phyloP scores from a whole-genome alignment of 2,113 vertebrate species.

The Psittacus erithacus region DNA sequence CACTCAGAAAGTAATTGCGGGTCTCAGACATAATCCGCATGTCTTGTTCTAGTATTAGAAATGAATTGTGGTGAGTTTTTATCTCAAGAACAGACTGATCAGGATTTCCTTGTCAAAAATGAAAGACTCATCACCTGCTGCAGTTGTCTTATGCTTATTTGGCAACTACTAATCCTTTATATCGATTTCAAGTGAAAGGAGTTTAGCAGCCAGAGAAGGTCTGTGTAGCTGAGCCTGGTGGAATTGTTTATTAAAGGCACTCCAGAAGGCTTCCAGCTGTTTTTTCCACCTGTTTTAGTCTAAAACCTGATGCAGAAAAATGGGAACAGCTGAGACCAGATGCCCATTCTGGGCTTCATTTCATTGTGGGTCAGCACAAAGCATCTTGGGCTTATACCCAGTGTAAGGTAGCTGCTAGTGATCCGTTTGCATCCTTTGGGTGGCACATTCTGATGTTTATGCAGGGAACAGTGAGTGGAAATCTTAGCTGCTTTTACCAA shows the following conservation, averaged over 20 bases:
- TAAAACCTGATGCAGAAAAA: not conserved
- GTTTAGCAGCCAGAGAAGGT: not conserved
- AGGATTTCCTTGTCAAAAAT: conserved; percentile 27
- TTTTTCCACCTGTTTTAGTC: conserved; percentile 30
- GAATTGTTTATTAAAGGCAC: conserved; percentile 8
- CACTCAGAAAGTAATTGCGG: conserved; percentile 7
- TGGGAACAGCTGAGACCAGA: not conserved
- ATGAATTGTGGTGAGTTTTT: not conserved
- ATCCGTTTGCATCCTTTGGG: not conserved
- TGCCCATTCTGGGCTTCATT: not conserved
- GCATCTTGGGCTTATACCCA: not conserved
- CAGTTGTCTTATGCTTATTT: not conserved
- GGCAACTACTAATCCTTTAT: conserved; percentile 32
- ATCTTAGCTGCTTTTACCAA: not conserved
- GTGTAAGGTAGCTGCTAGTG: not conserved
- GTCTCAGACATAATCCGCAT: conserved; percentile 27
- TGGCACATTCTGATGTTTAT: not conserved
- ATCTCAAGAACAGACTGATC: not conserved
- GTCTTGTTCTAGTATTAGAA: conserved; percentile 6
- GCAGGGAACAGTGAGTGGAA: not conserved
- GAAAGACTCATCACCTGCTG: conserved; percentile 35
- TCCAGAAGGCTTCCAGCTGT: conserved; percentile 52
- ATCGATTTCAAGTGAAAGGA: conserved; percentile 51
- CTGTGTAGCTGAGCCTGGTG: not conserved
- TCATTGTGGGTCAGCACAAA: not conserved